Evolutionary conservation across 2,797 vertebrate genomes (phyloP), one percentile per base, ranked within the genome.

Genomic region (Chaetodon trifasciatus): DNA sequence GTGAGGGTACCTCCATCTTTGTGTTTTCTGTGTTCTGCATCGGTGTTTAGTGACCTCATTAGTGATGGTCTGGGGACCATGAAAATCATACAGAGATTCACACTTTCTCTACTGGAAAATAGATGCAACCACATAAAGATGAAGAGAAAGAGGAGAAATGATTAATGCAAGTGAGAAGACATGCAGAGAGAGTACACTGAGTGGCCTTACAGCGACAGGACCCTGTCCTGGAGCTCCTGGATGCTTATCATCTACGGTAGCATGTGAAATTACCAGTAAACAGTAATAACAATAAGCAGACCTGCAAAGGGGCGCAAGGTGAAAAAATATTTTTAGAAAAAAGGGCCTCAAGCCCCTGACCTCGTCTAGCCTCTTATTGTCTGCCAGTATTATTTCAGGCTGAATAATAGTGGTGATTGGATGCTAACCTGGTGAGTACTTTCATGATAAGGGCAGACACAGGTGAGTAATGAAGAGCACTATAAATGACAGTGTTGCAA

Each of bases 391-490:
- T 35, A 57, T 68, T 67, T 65, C 39, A 50, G 40, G 12, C 35
- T 40, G 19, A 58, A 28, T 32, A 65, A 44, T 21, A 55, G 42
- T 10, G 52, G 47, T 32, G 53, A 79, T 72, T 58, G 71, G 49
- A 73, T 5, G 50, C 19, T 79, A 8, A 79, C 74, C 55, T 47
- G 58, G 10, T 39, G 28, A 62, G 68, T 63, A 35, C 83, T 57
- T 70, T 79, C 39, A 50, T 66, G 53, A 16, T 17, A 57, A 58
- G 44, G 7, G 21, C 72, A 52, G 32, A 58, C 74, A 81, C 56
- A 55, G 65, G 58, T 60, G 66, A 58, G 47, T 79, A 78, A 88
- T 76, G 61, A 76, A 67, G 47, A 65, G 19, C 10, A 67, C n/a
- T 64, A n/a, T 66, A 76, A 75, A 81, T 81, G 55, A 74, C 75